A percentile compares a stretch with the other conserved stretches of the same genome.
Conservation (phyloP, 2,113 vertebrate genomes). For the Triplophysa siluroides region DNA sequence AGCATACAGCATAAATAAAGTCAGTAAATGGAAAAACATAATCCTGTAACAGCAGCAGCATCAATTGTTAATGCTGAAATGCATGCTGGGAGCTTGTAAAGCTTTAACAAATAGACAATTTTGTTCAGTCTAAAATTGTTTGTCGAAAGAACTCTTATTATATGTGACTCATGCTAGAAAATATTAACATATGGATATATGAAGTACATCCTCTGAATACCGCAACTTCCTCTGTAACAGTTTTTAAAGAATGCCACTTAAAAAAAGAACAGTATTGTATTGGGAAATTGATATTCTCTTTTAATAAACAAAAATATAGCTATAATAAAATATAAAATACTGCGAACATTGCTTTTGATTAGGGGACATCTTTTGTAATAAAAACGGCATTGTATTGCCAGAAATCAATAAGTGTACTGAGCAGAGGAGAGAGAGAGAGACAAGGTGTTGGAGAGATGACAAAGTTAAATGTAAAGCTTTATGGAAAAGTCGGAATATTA, state of each 20-base stretch:
- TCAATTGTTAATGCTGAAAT: no score
- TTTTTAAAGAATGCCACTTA: not conserved
- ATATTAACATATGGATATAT: no score
- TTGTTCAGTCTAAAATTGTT: no score
- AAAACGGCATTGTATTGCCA: conserved; percentile 24
- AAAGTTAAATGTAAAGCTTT: conserved; percentile 20
- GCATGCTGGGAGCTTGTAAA: no score
- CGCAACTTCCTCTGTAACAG: not conserved
- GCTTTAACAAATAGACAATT: no score
- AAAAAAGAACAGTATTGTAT: not conserved
- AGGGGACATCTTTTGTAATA: not conserved
- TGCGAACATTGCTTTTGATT: not conserved
- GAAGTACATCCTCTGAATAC: no score
- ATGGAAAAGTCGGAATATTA: not conserved
- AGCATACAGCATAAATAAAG: no score
- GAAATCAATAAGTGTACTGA: conserved; percentile 7
- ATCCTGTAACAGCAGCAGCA: no score
- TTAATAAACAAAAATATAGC: not conserved
- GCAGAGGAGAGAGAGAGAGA: conserved; percentile 28
- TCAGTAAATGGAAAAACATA: no score
- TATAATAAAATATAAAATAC: conserved; percentile 1
- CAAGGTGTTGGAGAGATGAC: conserved; percentile 16
- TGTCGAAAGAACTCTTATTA: no score
- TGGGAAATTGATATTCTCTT: not conserved
- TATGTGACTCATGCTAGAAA: no score